phyloP scores from a whole-genome alignment of 2,797 vertebrate species.

The Acanthopagrus latus region DNA sequence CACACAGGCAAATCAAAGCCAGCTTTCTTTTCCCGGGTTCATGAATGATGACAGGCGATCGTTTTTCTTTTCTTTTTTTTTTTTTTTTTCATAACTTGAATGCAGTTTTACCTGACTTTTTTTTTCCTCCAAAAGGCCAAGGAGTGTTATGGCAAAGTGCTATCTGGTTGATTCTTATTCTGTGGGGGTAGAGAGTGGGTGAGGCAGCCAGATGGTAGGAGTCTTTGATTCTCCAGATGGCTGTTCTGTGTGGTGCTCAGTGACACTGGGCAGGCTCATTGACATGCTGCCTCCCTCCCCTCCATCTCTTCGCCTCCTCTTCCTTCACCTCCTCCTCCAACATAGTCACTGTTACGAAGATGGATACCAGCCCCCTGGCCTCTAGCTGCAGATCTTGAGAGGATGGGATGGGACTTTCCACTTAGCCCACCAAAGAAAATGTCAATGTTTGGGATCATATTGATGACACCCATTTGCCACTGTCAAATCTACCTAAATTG shows the following conservation, averaged over 20 bases:
- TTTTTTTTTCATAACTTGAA: conserved; percentile 21
- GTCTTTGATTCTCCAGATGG: conserved; percentile 91
- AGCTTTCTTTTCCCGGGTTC: background rate
- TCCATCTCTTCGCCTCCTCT: conserved; percentile 80
- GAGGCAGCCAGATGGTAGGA: conserved; percentile 88
- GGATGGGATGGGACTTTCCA: conserved; percentile 76
- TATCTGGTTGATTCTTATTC: conserved; percentile 85
- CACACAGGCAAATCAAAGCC: conserved; percentile 11
- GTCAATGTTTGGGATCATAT: conserved; percentile 79
- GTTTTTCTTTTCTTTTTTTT: background rate
- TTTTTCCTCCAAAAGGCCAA: conserved; percentile 60
- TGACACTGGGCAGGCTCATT: conserved; percentile 89
- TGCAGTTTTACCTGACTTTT: conserved; percentile 64
- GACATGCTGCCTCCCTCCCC: conserved; percentile 87
- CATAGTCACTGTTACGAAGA: conserved; percentile 81
- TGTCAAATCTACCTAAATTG: conserved; percentile 74
- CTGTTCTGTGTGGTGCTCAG: conserved; percentile 88
- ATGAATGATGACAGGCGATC: conserved; percentile 5
- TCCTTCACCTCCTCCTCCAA: conserved; percentile 80
- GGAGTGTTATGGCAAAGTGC: conserved; percentile 72
- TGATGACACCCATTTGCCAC: conserved; percentile 81
- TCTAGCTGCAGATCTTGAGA: conserved; percentile 78
- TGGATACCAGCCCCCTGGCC: conserved; percentile 79
- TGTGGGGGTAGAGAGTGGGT: conserved; percentile 85
- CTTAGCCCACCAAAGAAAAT: conserved; percentile 80